Percentiles rank a stretch among this genome's conserved stretches.
Conservation (phyloP, 2,113 vertebrate species). For the Phyllopteryx taeniolatus region DNA sequence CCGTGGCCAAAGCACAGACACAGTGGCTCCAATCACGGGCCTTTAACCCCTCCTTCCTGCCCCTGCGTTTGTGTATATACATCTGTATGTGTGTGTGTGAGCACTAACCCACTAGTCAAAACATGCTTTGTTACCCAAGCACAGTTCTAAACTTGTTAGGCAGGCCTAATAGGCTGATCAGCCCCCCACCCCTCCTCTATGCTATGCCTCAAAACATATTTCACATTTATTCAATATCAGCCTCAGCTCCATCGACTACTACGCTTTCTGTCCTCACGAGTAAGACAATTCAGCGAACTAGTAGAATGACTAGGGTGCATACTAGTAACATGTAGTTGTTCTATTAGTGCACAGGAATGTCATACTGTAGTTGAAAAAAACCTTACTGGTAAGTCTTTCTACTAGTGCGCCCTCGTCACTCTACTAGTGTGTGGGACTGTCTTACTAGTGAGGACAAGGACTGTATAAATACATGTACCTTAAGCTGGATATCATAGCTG, state of each 20-base stretch:
- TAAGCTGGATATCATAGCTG: not conserved
- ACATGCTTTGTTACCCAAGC: slow-evolving; percentile 61
- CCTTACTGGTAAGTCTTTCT: not conserved
- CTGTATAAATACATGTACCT: not conserved
- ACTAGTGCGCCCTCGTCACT: not conserved
- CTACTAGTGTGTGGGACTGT: not conserved
- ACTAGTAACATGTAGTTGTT: not conserved
- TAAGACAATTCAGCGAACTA: not conserved
- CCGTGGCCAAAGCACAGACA: slow-evolving; percentile 65
- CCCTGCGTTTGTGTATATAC: slow-evolving; percentile 20
- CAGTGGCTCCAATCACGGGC: slow-evolving; percentile 65
- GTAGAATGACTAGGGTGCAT: no score
- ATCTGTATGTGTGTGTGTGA: slow-evolving; percentile 9
- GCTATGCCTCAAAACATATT: not conserved
- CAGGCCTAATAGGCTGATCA: slow-evolving; percentile 56
- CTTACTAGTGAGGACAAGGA: not conserved
- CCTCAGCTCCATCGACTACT: no score
- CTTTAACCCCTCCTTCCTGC: slow-evolving; percentile 58
- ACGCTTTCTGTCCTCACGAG: not conserved
- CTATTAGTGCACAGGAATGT: not conserved
- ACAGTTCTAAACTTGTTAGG: slow-evolving; percentile 52
- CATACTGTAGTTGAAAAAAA: not conserved
- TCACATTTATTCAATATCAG: no score
- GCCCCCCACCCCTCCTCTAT: slow-evolving; percentile 7
- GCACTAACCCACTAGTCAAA: slow-evolving; percentile 58